phyloP scores from a whole-genome alignment of 1,140 invertebrate species.

The Psilanteris sp. region DNA sequence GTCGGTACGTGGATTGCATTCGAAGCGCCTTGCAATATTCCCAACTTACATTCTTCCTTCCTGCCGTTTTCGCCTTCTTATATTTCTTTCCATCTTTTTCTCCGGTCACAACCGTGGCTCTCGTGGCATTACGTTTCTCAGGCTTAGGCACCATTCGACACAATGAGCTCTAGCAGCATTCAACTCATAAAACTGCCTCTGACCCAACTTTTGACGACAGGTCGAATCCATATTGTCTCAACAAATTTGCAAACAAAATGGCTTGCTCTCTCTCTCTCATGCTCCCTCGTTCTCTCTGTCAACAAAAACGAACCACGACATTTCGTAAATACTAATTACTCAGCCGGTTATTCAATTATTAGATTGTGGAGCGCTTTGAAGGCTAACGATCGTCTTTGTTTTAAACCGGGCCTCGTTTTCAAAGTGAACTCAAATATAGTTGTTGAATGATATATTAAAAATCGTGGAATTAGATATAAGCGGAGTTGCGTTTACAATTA shows the following conservation, averaged over 20 bases:
- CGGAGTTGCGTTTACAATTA: constrained; percentile 1
- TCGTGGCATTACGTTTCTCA: constrained; percentile 20
- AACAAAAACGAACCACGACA: constrained; percentile 20
- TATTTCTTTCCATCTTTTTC: constrained; percentile 41
- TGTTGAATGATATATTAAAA: constrained; percentile 43
- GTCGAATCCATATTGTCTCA: constrained; percentile 51
- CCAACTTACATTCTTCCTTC: constrained; percentile 48
- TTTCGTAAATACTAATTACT: constrained; percentile 56
- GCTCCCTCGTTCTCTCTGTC: constrained; percentile 11
- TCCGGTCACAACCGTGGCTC: constrained; percentile 4
- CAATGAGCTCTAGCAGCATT: constrained; percentile 50
- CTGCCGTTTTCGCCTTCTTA: constrained; percentile 31
- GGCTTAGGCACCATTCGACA: constrained; percentile 26
- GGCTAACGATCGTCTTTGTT: constrained; percentile 31
- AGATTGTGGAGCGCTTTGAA: constrained; percentile 30
- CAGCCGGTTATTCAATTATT: constrained; percentile 51
- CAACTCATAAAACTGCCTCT: constrained; percentile 39
- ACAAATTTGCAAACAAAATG: constrained; percentile 51
- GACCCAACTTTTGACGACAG: constrained; percentile 56
- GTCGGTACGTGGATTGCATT: constrained; percentile 80
- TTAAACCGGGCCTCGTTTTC: neutral
- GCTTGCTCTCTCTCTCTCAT: constrained; percentile 10
- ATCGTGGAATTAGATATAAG: constrained; percentile 21
- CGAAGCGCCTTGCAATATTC: constrained; percentile 64
- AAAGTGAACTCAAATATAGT: constrained; percentile 35